Percentiles rank a stretch among this genome's conserved stretches.
These are phyloP conservation scores for Aselliscus stoliczkanus DNA, from an alignment of 2,797 vertebrate species.

Conservation along the genomic window DNA sequence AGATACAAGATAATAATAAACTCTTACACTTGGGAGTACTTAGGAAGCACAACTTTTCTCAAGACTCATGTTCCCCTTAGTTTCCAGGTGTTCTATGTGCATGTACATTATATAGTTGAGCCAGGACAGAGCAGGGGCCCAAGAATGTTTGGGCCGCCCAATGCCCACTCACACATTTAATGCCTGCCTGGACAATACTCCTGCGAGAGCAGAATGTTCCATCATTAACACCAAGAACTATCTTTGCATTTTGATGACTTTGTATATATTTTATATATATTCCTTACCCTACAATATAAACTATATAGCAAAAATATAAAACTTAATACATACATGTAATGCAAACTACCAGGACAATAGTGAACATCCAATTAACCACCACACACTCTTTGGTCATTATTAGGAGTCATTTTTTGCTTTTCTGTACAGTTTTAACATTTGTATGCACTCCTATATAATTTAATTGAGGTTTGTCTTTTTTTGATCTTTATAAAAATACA, in stretches of 20 bases:
- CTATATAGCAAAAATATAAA: not conserved
- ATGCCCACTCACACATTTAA: not conserved
- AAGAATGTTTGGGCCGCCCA: not conserved
- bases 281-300: not conserved
- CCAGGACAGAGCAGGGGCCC: not conserved
- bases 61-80: not conserved
- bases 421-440: not conserved
- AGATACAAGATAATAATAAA: slow-evolving; percentile 23
- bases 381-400: not conserved
- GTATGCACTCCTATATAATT: not conserved
- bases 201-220: not conserved
- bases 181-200: not conserved
- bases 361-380: not conserved
- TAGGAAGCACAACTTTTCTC: not conserved
- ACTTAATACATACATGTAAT: not conserved
- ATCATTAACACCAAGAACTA: not conserved
- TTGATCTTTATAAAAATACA: not conserved
- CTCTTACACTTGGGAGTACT: not conserved
- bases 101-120: not conserved
- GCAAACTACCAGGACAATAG: not conserved
- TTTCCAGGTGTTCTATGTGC: not conserved
- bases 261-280: not conserved
- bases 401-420: not conserved
- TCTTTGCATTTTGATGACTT: not conserved
- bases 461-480: not conserved